A percentile compares a stretch with the other conserved stretches of the same genome.
Evolutionary conservation across 2,888 invertebrate genomes (phyloP).

Genomic region (Idaea biselata): DNA sequence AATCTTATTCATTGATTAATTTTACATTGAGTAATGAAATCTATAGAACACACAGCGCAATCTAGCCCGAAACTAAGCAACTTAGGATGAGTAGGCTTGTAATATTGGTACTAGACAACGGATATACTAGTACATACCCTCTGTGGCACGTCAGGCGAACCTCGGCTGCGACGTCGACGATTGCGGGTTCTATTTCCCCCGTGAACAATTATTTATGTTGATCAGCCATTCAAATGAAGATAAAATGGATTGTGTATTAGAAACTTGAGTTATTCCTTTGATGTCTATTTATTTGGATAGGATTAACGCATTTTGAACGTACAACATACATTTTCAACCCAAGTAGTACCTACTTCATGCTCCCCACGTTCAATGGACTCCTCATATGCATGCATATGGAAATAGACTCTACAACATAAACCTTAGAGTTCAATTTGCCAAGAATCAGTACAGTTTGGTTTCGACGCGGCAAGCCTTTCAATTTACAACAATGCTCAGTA

Average conservation of each 20-base stretch:
- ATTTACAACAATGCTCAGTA: constrained; percentile 64
- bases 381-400: background rate
- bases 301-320: constrained; percentile 9
- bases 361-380: background rate
- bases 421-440: constrained; percentile 1
- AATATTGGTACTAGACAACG: no score
- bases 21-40: constrained; percentile 13
- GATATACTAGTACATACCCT: no score
- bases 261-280: background rate
- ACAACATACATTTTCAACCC: constrained; percentile 6
- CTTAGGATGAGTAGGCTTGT: no score
- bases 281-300: constrained; percentile 1
- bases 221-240: background rate
- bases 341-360: constrained; percentile 6
- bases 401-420: background rate
- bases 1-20: constrained; percentile 48
- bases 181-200: no score
- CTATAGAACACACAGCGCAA: no score
- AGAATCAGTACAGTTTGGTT: constrained; percentile 29
- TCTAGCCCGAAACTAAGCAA: no score
- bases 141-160: no score
- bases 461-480: constrained; percentile 57
- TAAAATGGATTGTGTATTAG: background rate
- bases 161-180: no score
- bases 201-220: no score